These are phyloP conservation scores for chimpanzee (Pan troglodytes) DNA, from an alignment of 2,113 vertebrate species.

Conservation along the genomic window NHGRI_mPanTro3-v2.1_pri NC_072403.2:11000501-11001000, in stretches of 20 bases:
- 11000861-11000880: neutral
- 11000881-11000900: neutral
- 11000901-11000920: neutral
- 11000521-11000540: too few species aligned
- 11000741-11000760: neutral
- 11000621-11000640: neutral
- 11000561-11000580: neutral
- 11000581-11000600: neutral
- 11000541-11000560: neutral
- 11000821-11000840: neutral
- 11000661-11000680: neutral
- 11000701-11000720: neutral
- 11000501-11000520: too few species aligned
- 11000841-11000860: neutral
- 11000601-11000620: neutral
- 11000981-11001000: neutral
- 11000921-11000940: neutral
- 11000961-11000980: neutral
- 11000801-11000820: neutral
- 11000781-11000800: neutral
- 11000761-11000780: neutral
- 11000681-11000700: neutral
- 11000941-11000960: neutral
- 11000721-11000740: neutral
- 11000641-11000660: neutral